phyloP scores from a whole-genome alignment of 1,140 invertebrate species.

The Thaumetopoea pityocampa region DNA sequence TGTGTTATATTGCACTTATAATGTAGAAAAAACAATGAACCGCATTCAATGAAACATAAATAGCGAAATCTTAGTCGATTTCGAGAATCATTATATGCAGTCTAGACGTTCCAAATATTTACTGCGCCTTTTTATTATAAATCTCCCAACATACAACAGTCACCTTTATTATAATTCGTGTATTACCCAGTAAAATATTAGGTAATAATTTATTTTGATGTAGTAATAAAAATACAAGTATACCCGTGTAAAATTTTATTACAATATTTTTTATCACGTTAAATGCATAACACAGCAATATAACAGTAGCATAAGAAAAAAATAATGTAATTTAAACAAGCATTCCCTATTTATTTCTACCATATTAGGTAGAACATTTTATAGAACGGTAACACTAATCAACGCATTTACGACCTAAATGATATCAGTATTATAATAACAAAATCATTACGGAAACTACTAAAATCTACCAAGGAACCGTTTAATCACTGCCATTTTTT shows the following conservation, averaged over 20 bases:
- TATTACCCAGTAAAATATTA: not conserved
- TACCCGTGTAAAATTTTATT: no score
- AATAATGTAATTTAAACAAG: slow-evolving; percentile 18
- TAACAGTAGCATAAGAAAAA: no score
- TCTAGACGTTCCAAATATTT: no score
- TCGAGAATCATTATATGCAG: no score
- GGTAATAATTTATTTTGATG: not conserved
- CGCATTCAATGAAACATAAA: no score
- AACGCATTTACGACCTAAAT: slow-evolving; percentile 33
- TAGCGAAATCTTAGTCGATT: no score
- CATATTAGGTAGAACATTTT: slow-evolving; percentile 9
- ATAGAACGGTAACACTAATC: slow-evolving; percentile 16
- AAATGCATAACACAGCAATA: no score
- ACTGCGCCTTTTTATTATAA: no score
- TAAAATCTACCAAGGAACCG: slow-evolving; percentile 19
- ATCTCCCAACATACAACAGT: not conserved
- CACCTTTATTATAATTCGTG: not conserved
- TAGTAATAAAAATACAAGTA: no score
- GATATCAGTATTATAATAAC: slow-evolving; percentile 45
- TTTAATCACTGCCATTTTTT: slow-evolving; percentile 17
- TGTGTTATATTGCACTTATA: no score
- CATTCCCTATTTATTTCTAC: slow-evolving; percentile 18
- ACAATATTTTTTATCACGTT: no score
- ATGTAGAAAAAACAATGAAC: no score
- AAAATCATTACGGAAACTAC: slow-evolving; percentile 13